Evolutionary conservation across 1,140 invertebrate species (phyloP), one percentile per base, ranked within the genome.

Genomic region (Aphidius ervi): DNA sequence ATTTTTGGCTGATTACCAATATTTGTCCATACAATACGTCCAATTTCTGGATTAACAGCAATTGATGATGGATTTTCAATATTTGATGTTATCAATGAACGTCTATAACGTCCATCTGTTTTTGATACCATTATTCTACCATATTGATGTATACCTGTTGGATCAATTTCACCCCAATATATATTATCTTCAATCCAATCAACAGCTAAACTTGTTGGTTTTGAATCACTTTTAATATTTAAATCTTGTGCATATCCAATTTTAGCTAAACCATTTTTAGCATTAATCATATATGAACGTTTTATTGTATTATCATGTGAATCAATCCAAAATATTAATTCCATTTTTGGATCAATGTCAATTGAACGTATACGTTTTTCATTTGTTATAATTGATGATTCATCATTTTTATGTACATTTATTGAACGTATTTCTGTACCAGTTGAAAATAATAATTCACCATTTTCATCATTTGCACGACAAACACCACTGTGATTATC

Each of bases 321-420:
- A 71, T 98, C 95, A 0, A 93, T 92, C 94, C 95, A 98, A 75
- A 94, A 97, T 41, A 97, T 76, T 65, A 95, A 93, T 73, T 94
- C 88, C 46, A 82, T 78, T 46, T 83, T 83, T 0, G 90, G 88
- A 74, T 92, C 91, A 69, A 93, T 94, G 76, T 98, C 95, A 41
- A 98, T 75, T 1, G 92, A 88, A 67, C 93, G 88, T 48, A 97
- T 90, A 41, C 93, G 84, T 69, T 91, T 93, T 73, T 95, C 92
- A 5, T 92, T 86, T 0, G 82, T 80, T 9, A 95, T 87, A 3
- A 97, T 85, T 62, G 90, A 87, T 41, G 88, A 77, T 68, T 91
- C 87, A 46, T 89, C 85, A 39, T 83, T 84, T 57, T 84, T 83
- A 41, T 85, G 82, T 4, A 88, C 68, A 46, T 86, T 84, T 56